Conservation (phyloP, 2,113 vertebrate species). For the Archocentrus centrarchus region DNA sequence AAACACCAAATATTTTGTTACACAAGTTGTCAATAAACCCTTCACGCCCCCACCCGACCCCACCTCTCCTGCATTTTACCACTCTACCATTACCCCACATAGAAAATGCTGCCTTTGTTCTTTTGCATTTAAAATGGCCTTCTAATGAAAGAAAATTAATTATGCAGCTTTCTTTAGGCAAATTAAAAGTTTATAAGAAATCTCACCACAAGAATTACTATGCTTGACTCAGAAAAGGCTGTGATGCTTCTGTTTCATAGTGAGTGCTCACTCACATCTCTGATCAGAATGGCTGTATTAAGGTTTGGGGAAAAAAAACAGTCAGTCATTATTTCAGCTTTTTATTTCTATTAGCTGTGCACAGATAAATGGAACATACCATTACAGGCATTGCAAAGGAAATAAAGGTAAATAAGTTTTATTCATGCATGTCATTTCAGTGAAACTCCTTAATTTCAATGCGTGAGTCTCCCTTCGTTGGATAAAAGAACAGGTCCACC, state of each 20-base stretch:
- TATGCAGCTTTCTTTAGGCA: neutral
- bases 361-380: neutral
- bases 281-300: neutral
- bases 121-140: neutral
- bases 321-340: neutral
- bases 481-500: neutral
- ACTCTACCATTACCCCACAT: neutral
- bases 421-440: neutral
- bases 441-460: neutral
- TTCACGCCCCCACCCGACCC: neutral
- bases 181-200: neutral
- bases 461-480: neutral
- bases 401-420: neutral
- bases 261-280: neutral
- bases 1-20: neutral
- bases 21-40: neutral
- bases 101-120: neutral
- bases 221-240: neutral
- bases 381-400: neutral
- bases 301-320: neutral
- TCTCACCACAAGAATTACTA: neutral
- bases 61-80: neutral
- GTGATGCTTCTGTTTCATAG: neutral
- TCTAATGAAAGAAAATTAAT: neutral
- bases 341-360: neutral